Conservation (phyloP, 2,113 vertebrate species). For the Sphyrna mokarran region DNA sequence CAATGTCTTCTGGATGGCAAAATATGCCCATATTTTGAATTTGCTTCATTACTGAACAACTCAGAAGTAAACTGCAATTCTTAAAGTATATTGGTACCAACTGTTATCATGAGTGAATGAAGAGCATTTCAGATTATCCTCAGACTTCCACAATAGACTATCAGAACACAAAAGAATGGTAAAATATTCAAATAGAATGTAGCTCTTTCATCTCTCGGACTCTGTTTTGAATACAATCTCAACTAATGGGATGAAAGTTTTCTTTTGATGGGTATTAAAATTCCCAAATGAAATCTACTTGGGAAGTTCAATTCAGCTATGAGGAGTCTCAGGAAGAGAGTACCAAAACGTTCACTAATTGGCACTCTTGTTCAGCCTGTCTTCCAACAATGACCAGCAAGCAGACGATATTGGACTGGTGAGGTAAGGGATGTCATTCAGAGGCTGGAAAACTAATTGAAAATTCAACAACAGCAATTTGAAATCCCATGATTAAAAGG, state of each 20-base stretch:
- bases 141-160: background rate
- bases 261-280: background rate
- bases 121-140: background rate
- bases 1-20: background rate
- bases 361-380: background rate
- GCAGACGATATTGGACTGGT: background rate
- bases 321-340: background rate
- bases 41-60: background rate
- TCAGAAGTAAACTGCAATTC: background rate
- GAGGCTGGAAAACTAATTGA: background rate
- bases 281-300: background rate
- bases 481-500: background rate
- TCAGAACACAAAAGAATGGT: background rate
- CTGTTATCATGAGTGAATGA: background rate
- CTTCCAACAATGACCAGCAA: background rate
- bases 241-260: background rate
- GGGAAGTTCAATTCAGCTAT: background rate
- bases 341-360: background rate
- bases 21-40: background rate
- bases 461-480: background rate
- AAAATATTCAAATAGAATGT: background rate
- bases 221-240: background rate
- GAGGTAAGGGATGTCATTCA: background rate
- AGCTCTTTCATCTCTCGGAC: background rate
- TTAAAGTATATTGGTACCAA: background rate